phyloP scores from a whole-genome alignment of 2,797 vertebrate species.

The Loris lydekkerianus region DNA sequence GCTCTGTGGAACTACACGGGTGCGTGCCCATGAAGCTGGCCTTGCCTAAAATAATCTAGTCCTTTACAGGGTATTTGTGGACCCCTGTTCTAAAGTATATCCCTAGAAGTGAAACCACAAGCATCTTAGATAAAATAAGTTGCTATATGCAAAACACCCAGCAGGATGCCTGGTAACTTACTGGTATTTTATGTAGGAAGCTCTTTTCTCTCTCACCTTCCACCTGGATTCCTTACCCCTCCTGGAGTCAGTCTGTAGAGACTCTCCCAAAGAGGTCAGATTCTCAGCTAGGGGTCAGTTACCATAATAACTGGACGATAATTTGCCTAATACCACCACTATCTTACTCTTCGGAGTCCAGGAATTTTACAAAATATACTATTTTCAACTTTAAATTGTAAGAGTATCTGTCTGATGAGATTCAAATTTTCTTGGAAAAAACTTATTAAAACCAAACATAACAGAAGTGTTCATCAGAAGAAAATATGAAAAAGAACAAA shows the following conservation, averaged over 20 bases:
- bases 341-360: background rate
- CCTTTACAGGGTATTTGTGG: background rate
- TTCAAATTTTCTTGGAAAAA: slow-evolving; percentile 56
- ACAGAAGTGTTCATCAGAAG: slow-evolving; percentile 1
- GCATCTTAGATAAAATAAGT: background rate
- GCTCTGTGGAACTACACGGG: background rate
- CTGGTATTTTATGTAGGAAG: background rate
- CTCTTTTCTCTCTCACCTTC: background rate
- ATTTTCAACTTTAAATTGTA: slow-evolving; percentile 46
- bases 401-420: slow-evolving; percentile 38
- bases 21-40: background rate
- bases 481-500: slow-evolving; percentile 21
- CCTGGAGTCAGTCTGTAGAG: background rate
- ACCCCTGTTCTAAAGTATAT: background rate
- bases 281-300: slow-evolving; percentile 41
- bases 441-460: slow-evolving; percentile 21
- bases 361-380: background rate
- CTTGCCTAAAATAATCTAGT: background rate
- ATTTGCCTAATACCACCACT: background rate
- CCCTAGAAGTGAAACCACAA: background rate
- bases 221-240: background rate
- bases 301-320: slow-evolving; percentile 1
- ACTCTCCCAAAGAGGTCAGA: slow-evolving; percentile 49
- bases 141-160: background rate
- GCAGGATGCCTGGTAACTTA: background rate